Base-by-base conservation (phyloP, 2,113 vertebrate species). In the Petroica traversi region DNA sequence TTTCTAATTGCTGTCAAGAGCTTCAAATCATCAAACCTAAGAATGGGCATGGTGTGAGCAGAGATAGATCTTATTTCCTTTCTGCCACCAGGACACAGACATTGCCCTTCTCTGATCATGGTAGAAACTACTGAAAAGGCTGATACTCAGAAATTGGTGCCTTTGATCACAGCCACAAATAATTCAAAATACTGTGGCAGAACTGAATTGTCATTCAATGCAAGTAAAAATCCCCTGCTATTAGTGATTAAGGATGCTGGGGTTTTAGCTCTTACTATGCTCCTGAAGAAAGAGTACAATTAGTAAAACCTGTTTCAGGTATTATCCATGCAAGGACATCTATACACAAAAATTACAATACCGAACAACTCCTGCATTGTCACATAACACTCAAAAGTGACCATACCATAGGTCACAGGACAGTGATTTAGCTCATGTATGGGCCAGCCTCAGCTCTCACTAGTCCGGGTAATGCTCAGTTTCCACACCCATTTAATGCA, bases 371-470 rank as follows among this genome's bases (percentile, higher is more conserved):
- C 67, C 16, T 54, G 46, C 14, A 71, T 12, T 51, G 64, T 34
- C 41, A 66, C 14, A 28, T 13, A 79, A 23, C 5, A 29, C 29
- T 38, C 38, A 73, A 38, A 59, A 45, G 1, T 0, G 0, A 43
- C 12, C 5, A 29, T 7, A 81, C 33, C 13, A 0, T 19, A 41
- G 19, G 15, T 29, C 13, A 0, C 17, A 41, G 19, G 15, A 29
- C 34, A 46, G 8, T 0, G 1, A 12, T 6, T 5, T 1, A 92
- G 66, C 31, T 48, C 16, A 6, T 13, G 25, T 4, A 7, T 8
- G 74, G 19, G 8, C 41, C 74, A 66, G 29, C 28, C 43, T 46
- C 59, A 38, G 19, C 12, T 33, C 51, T 75, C 36, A 8, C 26
- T 28, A 25, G 19, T 34, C n/a, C 1, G 6, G 9, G 20, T 24